Conservation (phyloP, 1,140 invertebrate species). For the Cyclina sinensis region DNA sequence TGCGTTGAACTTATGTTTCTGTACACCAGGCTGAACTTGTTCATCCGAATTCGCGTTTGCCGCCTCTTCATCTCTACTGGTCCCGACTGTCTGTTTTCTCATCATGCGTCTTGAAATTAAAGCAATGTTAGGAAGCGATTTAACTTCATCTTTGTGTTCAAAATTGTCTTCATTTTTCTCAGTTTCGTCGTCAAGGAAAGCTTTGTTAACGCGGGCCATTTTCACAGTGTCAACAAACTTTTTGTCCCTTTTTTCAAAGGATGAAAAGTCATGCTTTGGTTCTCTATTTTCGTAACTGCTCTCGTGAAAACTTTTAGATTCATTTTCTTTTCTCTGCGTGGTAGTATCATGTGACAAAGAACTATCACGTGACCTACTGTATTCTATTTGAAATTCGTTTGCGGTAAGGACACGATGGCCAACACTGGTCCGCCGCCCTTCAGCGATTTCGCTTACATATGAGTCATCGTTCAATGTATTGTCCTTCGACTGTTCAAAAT, state of each 20-base stretch:
- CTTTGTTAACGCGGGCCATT: not conserved
- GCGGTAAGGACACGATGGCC: not conserved
- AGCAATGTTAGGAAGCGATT: constrained; percentile 2
- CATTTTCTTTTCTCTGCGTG: no score
- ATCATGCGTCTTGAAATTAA: not conserved
- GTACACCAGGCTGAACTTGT: not conserved
- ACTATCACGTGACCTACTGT: not conserved
- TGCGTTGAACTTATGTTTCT: not conserved
- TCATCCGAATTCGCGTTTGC: not conserved
- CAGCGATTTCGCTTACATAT: not conserved
- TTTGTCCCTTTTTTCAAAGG: no score
- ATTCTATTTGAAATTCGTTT: constrained; percentile 52
- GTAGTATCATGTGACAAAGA: not conserved
- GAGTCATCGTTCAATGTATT: not conserved
- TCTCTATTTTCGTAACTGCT: no score
- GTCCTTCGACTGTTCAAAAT: not conserved
- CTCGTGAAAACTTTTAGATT: no score
- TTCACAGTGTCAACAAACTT: not conserved
- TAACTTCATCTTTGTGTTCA: not conserved
- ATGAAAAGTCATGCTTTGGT: no score
- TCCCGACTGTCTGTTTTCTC: not conserved
- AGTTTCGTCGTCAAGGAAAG: not conserved
- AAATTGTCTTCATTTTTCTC: not conserved
- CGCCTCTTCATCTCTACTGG: not conserved
- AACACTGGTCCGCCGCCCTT: not conserved